phyloP scores from a whole-genome alignment of 2,888 invertebrate species.

The Limnephilus rhombicus region DNA sequence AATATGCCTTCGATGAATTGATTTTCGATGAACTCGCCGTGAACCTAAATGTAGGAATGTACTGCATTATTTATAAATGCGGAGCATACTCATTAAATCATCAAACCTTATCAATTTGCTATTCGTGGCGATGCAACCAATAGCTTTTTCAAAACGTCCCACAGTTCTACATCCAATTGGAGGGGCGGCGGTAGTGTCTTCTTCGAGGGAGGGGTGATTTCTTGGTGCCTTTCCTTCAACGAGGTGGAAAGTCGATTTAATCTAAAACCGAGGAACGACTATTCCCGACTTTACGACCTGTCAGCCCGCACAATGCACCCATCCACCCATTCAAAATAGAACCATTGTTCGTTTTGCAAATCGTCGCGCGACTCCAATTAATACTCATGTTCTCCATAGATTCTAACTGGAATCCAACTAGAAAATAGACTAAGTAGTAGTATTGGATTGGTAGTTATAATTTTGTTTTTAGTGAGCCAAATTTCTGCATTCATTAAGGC shows the following conservation, averaged over 20 bases:
- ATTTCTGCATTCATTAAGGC: neutral
- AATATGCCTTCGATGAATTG: too few relatives aligned
- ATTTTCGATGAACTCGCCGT: too few relatives aligned
- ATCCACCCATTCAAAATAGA: neutral
- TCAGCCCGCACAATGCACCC: slow-evolving; percentile 2
- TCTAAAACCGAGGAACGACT: neutral
- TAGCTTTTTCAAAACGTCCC: neutral
- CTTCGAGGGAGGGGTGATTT: neutral
- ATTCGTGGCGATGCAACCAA: neutral
- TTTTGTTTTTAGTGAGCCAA: neutral
- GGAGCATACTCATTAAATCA: neutral
- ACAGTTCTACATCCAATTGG: neutral
- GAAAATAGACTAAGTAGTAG: neutral
- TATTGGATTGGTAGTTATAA: too few relatives aligned
- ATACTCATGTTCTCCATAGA: too few relatives aligned
- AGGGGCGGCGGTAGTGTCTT: neutral
- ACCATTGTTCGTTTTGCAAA: neutral
- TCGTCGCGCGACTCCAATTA: neutral
- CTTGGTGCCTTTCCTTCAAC: neutral
- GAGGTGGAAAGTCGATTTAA: neutral
- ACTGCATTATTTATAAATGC: too few relatives aligned
- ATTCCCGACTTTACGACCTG: slow-evolving; percentile 7
- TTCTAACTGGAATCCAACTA: neutral
- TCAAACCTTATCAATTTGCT: neutral
- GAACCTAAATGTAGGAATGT: too few relatives aligned